These are phyloP conservation scores for Gopherus flavomarginatus DNA, from an alignment of 2,113 vertebrate genomes.

Conservation along the genomic window DNA sequence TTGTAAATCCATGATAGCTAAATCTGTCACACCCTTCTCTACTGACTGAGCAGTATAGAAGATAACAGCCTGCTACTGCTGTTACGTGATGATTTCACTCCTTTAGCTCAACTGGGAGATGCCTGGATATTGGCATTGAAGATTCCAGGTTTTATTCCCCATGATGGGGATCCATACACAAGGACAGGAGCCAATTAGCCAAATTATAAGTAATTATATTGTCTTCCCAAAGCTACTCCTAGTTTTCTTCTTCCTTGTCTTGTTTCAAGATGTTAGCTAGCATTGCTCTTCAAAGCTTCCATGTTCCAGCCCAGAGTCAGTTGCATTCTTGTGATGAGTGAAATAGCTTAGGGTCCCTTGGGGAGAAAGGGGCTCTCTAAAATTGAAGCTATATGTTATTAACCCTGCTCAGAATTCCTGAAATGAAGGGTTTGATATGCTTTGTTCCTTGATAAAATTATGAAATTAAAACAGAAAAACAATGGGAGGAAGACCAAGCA, in stretches of 20 bases:
- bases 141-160: neutral
- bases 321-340: neutral
- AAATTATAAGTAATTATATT: neutral
- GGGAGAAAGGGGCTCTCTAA: neutral
- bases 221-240: neutral
- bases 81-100: neutral
- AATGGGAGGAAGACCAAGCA: neutral
- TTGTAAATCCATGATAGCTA: neutral
- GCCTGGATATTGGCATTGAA: neutral
- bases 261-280: neutral
- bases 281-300: neutral
- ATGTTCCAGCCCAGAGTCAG: neutral
- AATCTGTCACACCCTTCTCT: neutral
- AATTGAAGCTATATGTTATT: neutral
- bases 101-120: neutral
- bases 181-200: neutral
- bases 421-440: neutral
- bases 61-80: neutral
- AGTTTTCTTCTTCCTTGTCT: neutral
- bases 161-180: neutral
- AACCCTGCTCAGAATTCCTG: neutral
- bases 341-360: neutral
- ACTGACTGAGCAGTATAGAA: neutral
- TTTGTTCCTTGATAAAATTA: neutral
- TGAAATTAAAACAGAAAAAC: neutral